These are phyloP conservation scores for Apostichopus leukothele DNA, from an alignment of 53 echinoderm and acorn worm species.

Conservation along the genomic window DNA sequence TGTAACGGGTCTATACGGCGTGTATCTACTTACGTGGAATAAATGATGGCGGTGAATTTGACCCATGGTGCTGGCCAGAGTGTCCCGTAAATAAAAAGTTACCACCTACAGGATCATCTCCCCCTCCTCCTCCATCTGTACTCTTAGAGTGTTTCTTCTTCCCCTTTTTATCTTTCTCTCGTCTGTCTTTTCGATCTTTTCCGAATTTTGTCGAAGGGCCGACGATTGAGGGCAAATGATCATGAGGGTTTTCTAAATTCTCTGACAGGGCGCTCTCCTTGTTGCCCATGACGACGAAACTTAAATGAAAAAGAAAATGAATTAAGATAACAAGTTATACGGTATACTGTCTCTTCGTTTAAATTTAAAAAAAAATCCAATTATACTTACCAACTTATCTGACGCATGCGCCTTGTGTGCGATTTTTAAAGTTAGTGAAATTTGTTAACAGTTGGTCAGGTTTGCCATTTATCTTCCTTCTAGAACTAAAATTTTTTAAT, in stretches of 20 bases:
- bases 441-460: too few species aligned
- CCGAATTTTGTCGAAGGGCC: slow-evolving; percentile 50
- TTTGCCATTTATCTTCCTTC: too few species aligned
- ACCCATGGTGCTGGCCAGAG: slow-evolving; percentile 10
- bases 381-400: too few species aligned
- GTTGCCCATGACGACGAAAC: slow-evolving; percentile 39
- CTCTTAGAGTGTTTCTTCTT: slow-evolving; percentile 42
- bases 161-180: slow-evolving; percentile 62
- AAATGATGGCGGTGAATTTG: slow-evolving; percentile 7
- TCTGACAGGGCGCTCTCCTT: slow-evolving; percentile 18
- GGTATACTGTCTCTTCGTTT: too few species aligned
- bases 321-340: background rate
- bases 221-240: slow-evolving; percentile 53
- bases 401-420: too few species aligned
- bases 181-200: slow-evolving; percentile 56
- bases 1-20: too few species aligned
- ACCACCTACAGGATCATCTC: background rate
- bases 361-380: too few species aligned
- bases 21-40: background rate
- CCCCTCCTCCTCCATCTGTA: background rate
- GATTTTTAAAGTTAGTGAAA: too few species aligned
- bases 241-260: background rate
- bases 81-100: slow-evolving; percentile 23
- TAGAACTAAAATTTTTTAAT: too few species aligned
- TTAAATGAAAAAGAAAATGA: background rate